Conservation (phyloP, 2,888 invertebrate species). For the Thymelicus lineola region DNA sequence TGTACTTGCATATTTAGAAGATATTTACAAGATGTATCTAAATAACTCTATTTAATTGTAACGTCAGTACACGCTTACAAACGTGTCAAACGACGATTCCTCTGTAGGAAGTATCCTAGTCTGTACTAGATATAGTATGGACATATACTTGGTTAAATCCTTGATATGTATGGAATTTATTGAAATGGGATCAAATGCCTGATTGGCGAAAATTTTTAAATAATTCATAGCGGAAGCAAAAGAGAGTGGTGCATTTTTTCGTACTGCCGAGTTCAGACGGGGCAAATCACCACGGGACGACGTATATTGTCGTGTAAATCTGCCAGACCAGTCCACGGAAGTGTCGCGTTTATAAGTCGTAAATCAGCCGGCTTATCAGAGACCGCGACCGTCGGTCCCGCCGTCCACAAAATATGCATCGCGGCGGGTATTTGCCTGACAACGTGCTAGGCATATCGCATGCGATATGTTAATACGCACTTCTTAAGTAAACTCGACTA, state of each 20-base stretch:
- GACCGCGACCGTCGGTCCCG: constrained; percentile 58
- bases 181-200: too few species aligned
- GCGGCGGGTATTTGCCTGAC: constrained; percentile 39
- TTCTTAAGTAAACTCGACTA: constrained; percentile 24
- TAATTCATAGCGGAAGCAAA: not conserved
- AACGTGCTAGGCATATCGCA: constrained; percentile 39
- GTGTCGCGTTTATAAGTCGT: constrained; percentile 75
- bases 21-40: too few species aligned
- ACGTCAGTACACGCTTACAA: too few species aligned
- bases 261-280: not conserved
- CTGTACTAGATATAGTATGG: too few species aligned
- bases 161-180: too few species aligned
- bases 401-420: constrained; percentile 68
- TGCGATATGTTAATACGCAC: constrained; percentile 41
- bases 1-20: too few species aligned
- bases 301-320: constrained; percentile 58
- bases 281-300: constrained; percentile 41
- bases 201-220: too few species aligned
- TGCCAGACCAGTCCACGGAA: constrained; percentile 67
- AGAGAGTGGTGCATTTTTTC: not conserved
- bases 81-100: too few species aligned
- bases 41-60: too few species aligned
- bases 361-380: constrained; percentile 79
- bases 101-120: too few species aligned
- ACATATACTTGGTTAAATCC: too few species aligned